These are phyloP conservation scores for Parambassis ranga DNA, from an alignment of 2,797 vertebrate species.

Conservation along the genomic window DNA sequence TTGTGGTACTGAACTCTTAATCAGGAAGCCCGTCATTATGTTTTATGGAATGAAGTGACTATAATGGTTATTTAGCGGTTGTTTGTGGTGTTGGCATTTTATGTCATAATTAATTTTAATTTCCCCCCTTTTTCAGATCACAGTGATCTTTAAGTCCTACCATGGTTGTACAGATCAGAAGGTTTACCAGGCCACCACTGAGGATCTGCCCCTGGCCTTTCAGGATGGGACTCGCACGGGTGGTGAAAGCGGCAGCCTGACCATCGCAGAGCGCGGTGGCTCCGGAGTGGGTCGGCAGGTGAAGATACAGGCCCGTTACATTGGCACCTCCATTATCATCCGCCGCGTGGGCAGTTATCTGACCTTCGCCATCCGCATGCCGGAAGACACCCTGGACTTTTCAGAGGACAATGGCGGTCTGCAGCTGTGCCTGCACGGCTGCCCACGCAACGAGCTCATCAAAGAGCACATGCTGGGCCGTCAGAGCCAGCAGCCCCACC, in stretches of 20 bases:
- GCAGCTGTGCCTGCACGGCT: conserved; percentile 86
- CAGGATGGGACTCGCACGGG: conserved; percentile 81
- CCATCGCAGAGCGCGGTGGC: conserved; percentile 74
- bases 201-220: conserved; percentile 83
- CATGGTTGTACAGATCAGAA: conserved; percentile 86
- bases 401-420: conserved; percentile 79
- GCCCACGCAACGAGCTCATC: conserved; percentile 84
- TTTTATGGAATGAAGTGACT: neutral
- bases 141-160: conserved; percentile 85
- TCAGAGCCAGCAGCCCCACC: conserved; percentile 65
- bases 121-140: conserved; percentile 76
- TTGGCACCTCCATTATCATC: conserved; percentile 83
- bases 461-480: conserved; percentile 82
- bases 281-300: conserved; percentile 76
- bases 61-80: neutral
- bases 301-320: conserved; percentile 84
- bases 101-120: neutral
- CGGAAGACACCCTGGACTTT: conserved; percentile 79
- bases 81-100: neutral
- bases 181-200: conserved; percentile 85
- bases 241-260: conserved; percentile 79
- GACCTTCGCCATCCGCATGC: conserved; percentile 86
- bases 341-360: conserved; percentile 85
- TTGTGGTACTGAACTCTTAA: conserved; percentile 2
- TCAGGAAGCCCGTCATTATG: neutral